Conservation (phyloP, 2,888 invertebrate species). For the Tinea trinotella region DNA sequence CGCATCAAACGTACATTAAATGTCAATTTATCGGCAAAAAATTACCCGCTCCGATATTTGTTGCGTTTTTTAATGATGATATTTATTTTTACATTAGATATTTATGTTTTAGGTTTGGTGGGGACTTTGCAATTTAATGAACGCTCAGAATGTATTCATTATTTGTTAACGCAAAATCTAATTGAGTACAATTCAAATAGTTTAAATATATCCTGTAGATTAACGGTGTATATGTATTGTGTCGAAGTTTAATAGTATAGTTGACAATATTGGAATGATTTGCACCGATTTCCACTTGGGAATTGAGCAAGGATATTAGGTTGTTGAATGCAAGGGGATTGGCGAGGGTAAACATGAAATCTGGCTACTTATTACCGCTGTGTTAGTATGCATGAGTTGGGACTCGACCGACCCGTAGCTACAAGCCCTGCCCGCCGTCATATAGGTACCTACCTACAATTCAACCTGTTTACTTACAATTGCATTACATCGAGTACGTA, state of each 20-base stretch:
- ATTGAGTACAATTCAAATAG: neutral
- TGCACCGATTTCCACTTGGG: constrained; percentile 7
- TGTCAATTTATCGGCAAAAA: constrained; percentile 56
- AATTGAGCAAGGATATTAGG: constrained; percentile 12
- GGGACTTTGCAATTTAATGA: constrained; percentile 6
- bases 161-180: constrained; percentile 1
- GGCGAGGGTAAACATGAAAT: constrained; percentile 48
- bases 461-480: neutral
- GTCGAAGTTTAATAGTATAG: neutral
- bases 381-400: constrained; percentile 71
- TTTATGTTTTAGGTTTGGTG: constrained; percentile 19
- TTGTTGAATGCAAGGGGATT: constrained; percentile 10
- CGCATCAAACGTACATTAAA: constrained; percentile 59
- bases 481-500: too few species aligned
- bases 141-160: neutral
- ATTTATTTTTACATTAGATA: constrained; percentile 58
- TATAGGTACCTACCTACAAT: neutral
- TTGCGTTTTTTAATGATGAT: constrained; percentile 38
- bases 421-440: neutral
- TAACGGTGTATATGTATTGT: neutral
- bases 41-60: constrained; percentile 28
- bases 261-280: constrained; percentile 5
- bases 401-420: constrained; percentile 32
- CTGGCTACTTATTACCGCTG: constrained; percentile 57
- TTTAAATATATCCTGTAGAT: neutral